Conservation (phyloP, 2,113 vertebrate species). For the Marmota monax region DNA sequence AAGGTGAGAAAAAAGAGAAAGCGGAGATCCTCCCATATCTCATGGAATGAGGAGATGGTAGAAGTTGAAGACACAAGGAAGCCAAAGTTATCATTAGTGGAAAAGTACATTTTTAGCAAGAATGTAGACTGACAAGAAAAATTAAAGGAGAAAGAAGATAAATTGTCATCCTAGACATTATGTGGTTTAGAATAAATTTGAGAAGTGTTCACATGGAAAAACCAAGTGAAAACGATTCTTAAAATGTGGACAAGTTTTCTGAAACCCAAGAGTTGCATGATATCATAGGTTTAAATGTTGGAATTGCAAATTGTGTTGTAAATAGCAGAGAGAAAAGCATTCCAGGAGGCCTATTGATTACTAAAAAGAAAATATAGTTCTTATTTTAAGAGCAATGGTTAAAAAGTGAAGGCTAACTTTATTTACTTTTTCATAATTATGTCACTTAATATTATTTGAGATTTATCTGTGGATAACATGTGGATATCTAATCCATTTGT, state of each 20-base stretch:
- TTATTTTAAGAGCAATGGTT: not conserved
- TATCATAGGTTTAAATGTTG: not conserved
- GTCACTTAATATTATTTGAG: not conserved
- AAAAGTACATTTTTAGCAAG: slow-evolving; percentile 43
- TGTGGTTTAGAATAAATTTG: not conserved
- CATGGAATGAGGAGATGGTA: not conserved
- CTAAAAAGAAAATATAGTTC: not conserved
- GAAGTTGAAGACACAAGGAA: not conserved
- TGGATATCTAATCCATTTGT: not conserved
- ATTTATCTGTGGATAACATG: not conserved
- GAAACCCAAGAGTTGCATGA: not conserved
- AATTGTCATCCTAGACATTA: not conserved
- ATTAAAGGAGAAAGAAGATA: not conserved
- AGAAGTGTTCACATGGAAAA: not conserved
- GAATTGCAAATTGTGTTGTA: not conserved
- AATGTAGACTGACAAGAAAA: not conserved
- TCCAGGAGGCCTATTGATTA: not conserved
- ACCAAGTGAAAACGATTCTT: not conserved
- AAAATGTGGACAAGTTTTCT: not conserved
- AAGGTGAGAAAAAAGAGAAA: not conserved
- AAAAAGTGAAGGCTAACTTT: not conserved
- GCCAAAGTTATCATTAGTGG: not conserved
- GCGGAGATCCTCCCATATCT: not conserved
- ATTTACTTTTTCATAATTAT: not conserved
- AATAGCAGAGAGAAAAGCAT: not conserved